Percentiles rank a stretch among this genome's conserved stretches.
Conservation (phyloP, 2,797 vertebrate species). For the Diplodus sargus region DNA sequence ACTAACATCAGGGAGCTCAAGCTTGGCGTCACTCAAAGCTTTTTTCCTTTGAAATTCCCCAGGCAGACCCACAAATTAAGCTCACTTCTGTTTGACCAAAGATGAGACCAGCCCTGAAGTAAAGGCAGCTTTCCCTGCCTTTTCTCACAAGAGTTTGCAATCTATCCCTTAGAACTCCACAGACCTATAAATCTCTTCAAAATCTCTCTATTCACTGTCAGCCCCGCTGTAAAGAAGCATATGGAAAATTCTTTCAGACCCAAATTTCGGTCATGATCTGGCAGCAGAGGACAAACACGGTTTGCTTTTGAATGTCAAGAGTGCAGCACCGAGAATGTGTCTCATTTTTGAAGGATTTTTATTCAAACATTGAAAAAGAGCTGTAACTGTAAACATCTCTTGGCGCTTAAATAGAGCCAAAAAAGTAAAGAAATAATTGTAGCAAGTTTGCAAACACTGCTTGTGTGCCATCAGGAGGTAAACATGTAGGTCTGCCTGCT, state of each 20-base stretch:
- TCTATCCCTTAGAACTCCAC: conserved; percentile 78
- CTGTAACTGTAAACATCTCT: conserved; percentile 20
- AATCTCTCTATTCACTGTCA: conserved; percentile 83
- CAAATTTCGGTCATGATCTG: conserved; percentile 54
- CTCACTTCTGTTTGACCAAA: conserved; percentile 85
- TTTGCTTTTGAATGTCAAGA: conserved; percentile 41
- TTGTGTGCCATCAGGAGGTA: conserved; percentile 47
- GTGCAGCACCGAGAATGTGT: conserved; percentile 3
- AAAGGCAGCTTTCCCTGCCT: conserved; percentile 75
- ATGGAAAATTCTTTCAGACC: conserved; percentile 57
- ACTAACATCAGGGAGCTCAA: conserved; percentile 83
- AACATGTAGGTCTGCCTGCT: conserved; percentile 37
- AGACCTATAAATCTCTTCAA: conserved; percentile 81
- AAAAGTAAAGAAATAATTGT: conserved; percentile 2
- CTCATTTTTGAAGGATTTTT: conserved; percentile 34
- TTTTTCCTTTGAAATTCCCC: conserved; percentile 84
- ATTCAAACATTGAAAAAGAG: conserved; percentile 6
- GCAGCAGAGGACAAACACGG: conserved; percentile 49
- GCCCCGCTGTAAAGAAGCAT: conserved; percentile 54
- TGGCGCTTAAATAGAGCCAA: conserved; percentile 1
- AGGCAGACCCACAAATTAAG: conserved; percentile 85
- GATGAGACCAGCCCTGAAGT: conserved; percentile 78
- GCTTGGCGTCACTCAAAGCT: conserved; percentile 79
- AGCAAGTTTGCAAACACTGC: conserved; percentile 9
- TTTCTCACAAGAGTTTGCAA: conserved; percentile 81